Conservation (phyloP, 2,113 vertebrate genomes). For the Girardinichthys multiradiatus region DNA sequence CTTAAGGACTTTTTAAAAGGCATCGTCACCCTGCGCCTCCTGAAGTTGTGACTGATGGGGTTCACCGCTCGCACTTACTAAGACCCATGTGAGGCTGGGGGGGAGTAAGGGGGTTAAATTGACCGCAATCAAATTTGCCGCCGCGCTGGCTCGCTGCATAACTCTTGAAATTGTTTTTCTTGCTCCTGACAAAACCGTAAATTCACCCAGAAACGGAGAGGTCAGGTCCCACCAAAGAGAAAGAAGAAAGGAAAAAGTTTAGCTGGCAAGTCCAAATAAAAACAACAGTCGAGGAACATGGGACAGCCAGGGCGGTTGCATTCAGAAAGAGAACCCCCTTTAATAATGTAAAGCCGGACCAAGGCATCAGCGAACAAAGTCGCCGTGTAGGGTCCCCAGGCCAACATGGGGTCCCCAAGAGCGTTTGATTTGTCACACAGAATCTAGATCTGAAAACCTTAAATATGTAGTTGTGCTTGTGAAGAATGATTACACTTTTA, state of each 20-base stretch:
- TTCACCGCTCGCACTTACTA: conserved; percentile 32
- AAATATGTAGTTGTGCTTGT: too few species aligned
- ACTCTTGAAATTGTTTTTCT: conserved; percentile 69
- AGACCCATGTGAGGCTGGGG: background rate
- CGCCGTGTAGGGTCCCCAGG: too few species aligned
- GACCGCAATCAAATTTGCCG: conserved; percentile 72
- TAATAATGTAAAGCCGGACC: background rate
- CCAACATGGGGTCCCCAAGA: too few species aligned
- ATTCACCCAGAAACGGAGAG: conserved; percentile 75
- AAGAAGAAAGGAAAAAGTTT: conserved; percentile 6
- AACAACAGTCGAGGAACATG: conserved; percentile 33
- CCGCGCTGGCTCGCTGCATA: conserved; percentile 58
- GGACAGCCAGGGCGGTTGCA: too few species aligned
- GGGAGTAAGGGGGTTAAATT: conserved; percentile 66
- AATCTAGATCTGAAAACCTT: too few species aligned
- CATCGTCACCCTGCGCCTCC: background rate
- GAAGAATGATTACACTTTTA: too few species aligned
- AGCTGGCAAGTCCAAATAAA: conserved; percentile 38
- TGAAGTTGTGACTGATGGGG: conserved; percentile 12
- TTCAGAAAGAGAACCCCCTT: too few species aligned
- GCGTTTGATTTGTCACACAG: too few species aligned
- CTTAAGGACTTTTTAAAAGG: too few species aligned
- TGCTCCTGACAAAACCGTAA: conserved; percentile 73
- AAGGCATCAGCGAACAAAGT: background rate
- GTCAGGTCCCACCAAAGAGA: conserved; percentile 67